Base-by-base conservation (phyloP, 2,888 invertebrate species). In the Auanema sp. region DNA sequence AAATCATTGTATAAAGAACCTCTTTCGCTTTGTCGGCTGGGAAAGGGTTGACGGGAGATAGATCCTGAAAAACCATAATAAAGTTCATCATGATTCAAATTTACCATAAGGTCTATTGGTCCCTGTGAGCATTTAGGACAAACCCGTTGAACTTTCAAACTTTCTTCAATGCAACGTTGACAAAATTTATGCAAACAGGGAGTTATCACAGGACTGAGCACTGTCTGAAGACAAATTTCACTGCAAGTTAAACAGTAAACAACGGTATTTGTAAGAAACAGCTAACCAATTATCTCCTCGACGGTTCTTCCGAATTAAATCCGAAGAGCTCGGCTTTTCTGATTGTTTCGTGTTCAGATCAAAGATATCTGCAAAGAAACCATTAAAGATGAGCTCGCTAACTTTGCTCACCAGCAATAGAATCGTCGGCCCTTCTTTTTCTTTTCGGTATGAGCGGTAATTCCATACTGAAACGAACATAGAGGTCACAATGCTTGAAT, bases 121-220 rank as follows among this genome's bases (percentile, higher is more conserved):
- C 52, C 18, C 21, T n/a, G 25, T 5, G 52, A 25, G 8, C 33
- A 33, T 33, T 33, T 33, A 33, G 33, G 33, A 11, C 52, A 52
- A 3, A n/a, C 23, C n/a, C 23, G 52, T 8, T 23, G 21, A 23
- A 52, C 25, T 24, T 24, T 23, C 23, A 52, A 52, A 52, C 52
- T 52, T 18, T 18, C 25, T 21, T 18, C n/a, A 10, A 52, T 52
- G 11, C 52, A 52, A 52, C 21, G n/a, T 21, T 52, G 52, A 52
- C 52, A 52, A 52, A 52, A 52, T 18, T n/a, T 24, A 52, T 52
- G 52, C 21, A 18, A n/a, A 24, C 52, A 52, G 4, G n/a, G 18
- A n/a, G 52, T 52, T 52, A 25, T 5, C 18, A 21, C 18, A n/a
- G 52, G 52, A 16, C 11, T 25, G 2, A 18, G 6, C 3, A 52